Evolutionary conservation across 2,888 invertebrate genomes (phyloP).

Genomic region (Ctenicera cuprea): DNA sequence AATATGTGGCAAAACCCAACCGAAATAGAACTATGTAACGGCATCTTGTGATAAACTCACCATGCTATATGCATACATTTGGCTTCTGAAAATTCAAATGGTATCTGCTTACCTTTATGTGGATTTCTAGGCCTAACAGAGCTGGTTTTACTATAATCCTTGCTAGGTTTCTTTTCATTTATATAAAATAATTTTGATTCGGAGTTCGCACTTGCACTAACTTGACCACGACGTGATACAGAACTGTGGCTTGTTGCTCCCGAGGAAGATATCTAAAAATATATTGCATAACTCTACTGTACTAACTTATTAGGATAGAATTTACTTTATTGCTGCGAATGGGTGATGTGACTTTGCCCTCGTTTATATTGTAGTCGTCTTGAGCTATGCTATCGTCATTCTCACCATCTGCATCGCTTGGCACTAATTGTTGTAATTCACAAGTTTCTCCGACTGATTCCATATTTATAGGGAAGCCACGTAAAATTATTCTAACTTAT

Average conservation of each 20-base stretch:
- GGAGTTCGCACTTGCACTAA: conserved; percentile 58
- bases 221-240: conserved; percentile 63
- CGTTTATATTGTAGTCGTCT: conserved; percentile 66
- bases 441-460: conserved; percentile 71
- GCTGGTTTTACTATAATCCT: conserved; percentile 63
- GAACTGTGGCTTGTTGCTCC: conserved; percentile 72
- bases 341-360: conserved; percentile 70
- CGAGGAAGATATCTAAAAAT: conserved; percentile 69
- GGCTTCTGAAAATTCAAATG: not conserved
- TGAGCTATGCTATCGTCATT: conserved; percentile 71
- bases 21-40: too few species aligned
- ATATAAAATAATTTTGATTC: conserved; percentile 69
- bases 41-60: too few species aligned
- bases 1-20: too few species aligned
- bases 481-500: not conserved
- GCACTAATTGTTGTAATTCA: conserved; percentile 71
- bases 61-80: not conserved
- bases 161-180: conserved; percentile 68
- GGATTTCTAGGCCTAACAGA: conserved; percentile 69
- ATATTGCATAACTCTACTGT: not conserved
- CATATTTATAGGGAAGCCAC: conserved; percentile 61
- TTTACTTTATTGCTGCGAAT: conserved; percentile 69
- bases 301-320: not conserved
- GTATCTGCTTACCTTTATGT: conserved; percentile 68
- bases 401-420: conserved; percentile 70